These are phyloP conservation scores for Dendronephthya gigantea DNA, from an alignment of 64 coral and sea anemone genomes.

Conservation along the genomic window DNA sequence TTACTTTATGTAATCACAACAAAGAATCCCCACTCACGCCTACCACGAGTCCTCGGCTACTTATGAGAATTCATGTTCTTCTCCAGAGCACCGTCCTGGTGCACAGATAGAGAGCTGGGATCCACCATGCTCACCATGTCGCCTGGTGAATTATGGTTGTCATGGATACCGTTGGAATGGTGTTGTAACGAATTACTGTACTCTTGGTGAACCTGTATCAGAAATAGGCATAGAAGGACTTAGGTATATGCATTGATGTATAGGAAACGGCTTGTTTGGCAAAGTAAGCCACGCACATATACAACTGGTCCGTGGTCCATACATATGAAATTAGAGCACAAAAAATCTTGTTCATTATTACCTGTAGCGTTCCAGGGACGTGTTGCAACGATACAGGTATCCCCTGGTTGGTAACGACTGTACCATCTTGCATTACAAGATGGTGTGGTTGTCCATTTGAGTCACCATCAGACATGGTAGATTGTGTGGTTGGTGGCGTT, in stretches of 20 bases:
- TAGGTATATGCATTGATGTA: neutral
- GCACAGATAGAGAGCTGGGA: constrained; percentile 11
- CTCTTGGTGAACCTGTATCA: neutral
- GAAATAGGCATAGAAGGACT: neutral
- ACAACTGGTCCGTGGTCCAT: too few relatives aligned
- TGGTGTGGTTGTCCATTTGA: neutral
- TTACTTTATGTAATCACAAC: neutral
- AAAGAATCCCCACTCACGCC: neutral
- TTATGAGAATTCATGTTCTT: neutral
- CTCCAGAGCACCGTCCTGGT: neutral
- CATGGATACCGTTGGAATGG: constrained; percentile 10
- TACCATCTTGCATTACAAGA: neutral
- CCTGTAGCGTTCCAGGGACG: neutral
- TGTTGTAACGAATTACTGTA: neutral
- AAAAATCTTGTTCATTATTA: neutral
- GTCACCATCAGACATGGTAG: neutral
- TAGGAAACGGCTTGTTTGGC: neutral
- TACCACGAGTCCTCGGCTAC: neutral
- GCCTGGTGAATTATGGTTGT: neutral
- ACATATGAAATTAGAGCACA: neutral
- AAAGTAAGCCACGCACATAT: too few relatives aligned
- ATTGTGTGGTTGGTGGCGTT: neutral
- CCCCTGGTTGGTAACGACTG: neutral
- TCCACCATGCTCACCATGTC: constrained; percentile 7
- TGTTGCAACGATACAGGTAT: constrained; percentile 7